Percentiles rank a stretch among this genome's conserved stretches.
Evolutionary conservation across 1,140 invertebrate genomes (phyloP).

Genomic region (Drosophila triauraria): DNA sequence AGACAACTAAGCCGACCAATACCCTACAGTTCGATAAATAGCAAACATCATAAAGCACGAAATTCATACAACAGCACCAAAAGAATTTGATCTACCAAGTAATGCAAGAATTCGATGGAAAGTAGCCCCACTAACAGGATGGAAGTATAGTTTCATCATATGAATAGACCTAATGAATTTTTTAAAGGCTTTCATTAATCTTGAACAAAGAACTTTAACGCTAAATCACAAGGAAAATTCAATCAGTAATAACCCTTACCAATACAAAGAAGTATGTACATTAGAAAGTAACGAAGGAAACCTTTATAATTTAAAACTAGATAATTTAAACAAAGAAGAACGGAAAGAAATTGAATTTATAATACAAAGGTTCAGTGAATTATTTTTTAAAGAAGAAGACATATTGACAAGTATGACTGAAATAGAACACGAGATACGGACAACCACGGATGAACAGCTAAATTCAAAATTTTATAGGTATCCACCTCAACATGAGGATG

Average conservation of each 20-base stretch:
- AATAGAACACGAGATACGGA: conserved; percentile 13
- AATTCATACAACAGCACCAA: conserved; percentile 1
- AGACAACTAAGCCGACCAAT: neutral
- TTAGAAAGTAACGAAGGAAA: conserved; percentile 12
- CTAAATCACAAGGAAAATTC: conserved; percentile 12
- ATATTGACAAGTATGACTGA: conserved; percentile 2
- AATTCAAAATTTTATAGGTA: conserved; percentile 12
- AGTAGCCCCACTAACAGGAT: conserved; percentile 8
- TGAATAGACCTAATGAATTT: neutral
- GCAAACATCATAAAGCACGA: neutral
- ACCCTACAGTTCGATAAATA: neutral
- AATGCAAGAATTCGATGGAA: conserved; percentile 12
- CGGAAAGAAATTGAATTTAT: conserved; percentile 2
- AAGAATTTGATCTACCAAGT: neutral
- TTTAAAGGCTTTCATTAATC: conserved; percentile 3
- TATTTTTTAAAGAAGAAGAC: conserved; percentile 2
- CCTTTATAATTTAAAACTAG: conserved; percentile 2
- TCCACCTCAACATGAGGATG: conserved; percentile 15
- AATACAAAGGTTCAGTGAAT: conserved; percentile 2
- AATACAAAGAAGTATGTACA: conserved; percentile 4
- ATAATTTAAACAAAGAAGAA: conserved; percentile 12
- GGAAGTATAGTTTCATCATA: neutral
- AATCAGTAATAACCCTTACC: conserved; percentile 10
- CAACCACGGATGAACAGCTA: conserved; percentile 4
- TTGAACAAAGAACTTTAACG: neutral